These are phyloP conservation scores for Urosaurus nigricauda DNA, from an alignment of 2,797 vertebrate genomes.

Conservation along the genomic window DNA sequence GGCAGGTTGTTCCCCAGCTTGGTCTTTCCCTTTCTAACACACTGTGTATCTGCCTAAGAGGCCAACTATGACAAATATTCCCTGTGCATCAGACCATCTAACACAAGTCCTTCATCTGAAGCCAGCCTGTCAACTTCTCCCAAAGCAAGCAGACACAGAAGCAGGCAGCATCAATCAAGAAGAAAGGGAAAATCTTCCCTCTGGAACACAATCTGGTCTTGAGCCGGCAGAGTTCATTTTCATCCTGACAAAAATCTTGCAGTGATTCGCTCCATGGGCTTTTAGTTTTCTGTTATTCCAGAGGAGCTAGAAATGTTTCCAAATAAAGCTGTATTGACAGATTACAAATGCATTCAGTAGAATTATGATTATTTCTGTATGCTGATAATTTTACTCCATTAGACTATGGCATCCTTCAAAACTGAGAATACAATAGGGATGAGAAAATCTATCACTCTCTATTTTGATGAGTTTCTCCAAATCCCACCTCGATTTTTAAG, in stretches of 20 bases:
- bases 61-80: slow-evolving; percentile 46
- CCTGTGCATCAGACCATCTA: slow-evolving; percentile 46
- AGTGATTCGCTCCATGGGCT: not conserved
- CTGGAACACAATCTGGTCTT: slow-evolving; percentile 19
- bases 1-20: slow-evolving; percentile 33
- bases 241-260: not conserved
- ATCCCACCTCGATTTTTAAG: too few species aligned
- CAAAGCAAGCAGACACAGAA: slow-evolving; percentile 20
- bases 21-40: slow-evolving; percentile 37
- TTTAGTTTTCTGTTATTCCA: not conserved
- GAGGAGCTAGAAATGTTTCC: slow-evolving; percentile 27
- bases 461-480: too few species aligned
- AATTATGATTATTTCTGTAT: slow-evolving; percentile 18
- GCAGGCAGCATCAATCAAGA: not conserved
- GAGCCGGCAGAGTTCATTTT: slow-evolving; percentile 41
- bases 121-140: slow-evolving; percentile 28
- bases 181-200: not conserved
- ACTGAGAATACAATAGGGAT: too few species aligned
- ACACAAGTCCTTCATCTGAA: slow-evolving; percentile 39
- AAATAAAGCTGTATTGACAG: not conserved
- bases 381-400: slow-evolving; percentile 27
- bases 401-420: too few species aligned
- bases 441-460: too few species aligned
- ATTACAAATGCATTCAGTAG: slow-evolving; percentile 31
- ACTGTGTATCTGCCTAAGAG: slow-evolving; percentile 39